Base-by-base conservation (phyloP, 2,797 vertebrate genomes). In the Podargus strigoides region DNA sequence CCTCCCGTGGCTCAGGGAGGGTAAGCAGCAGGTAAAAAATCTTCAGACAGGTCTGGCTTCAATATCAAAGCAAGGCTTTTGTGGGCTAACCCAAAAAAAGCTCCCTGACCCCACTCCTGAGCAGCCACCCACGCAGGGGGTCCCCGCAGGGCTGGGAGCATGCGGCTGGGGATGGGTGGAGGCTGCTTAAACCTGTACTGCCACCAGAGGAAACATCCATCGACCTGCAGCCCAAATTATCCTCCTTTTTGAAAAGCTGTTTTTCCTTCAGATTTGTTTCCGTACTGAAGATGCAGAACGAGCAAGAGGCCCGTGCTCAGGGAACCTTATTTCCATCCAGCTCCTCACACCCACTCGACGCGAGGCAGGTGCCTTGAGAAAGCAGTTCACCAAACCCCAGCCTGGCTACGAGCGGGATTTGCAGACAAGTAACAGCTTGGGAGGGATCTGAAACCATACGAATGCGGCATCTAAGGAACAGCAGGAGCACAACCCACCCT, bases 231-330 rank as follows among this genome's bases (percentile, higher is more conserved):
- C 24, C 46, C 55, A 66, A 44, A 82, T 6, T 8, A 47, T 7
- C 39, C 55, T 18, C 2, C 37, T 22, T 12, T 5, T 7, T 8
- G 7, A 50, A 91, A 58, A 79, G 53, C 55, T 32, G 12, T 0
- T 41, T 73, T 7, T 36, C 59, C 44, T 47, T 30, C 67, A 7
- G 1, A 20, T 59, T 46, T 60, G 16, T 27, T 66, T 47, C 63
- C 3, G 0, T 5, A 39, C 44, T 23, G 47, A 82, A 66, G 60
- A 62, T 2, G 63, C 12, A 39, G 53, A 53, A 44, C 0, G 2
- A 68, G 55, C n/a, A 62, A 64, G 46, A 82, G 62, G 46, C 36
- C 56, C 0, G 0, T 13, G 30, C 14, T 39, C 50, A 9, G 34
- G 58, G 83, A 49, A 22, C 7, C 47, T 5, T 5, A 28, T 13